Conservation (phyloP, 35 echinoderm and acorn worm genomes). For the Apostichopus parvimensis region DNA sequence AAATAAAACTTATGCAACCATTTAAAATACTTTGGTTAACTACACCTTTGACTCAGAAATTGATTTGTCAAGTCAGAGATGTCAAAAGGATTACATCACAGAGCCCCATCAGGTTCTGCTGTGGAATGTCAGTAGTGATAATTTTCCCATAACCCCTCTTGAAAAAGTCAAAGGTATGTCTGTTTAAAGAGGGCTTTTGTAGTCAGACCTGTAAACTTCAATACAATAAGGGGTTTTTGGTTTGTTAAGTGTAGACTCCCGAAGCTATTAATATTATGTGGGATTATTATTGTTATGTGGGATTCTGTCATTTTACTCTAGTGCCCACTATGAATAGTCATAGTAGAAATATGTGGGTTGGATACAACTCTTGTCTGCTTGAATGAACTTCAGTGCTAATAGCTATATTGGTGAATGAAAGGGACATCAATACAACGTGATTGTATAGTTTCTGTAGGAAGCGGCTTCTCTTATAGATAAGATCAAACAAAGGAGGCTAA, state of each 20-base stretch:
- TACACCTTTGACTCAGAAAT: not conserved
- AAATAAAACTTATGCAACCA: no score
- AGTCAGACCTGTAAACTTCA: not conserved
- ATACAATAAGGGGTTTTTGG: not conserved
- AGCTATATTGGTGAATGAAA: not conserved
- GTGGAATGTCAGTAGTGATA: not conserved
- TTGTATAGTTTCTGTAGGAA: constrained; percentile 2
- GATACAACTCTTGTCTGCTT: not conserved
- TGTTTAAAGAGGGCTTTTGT: not conserved
- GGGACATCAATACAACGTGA: not conserved
- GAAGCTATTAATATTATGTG: not conserved
- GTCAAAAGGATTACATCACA: not conserved
- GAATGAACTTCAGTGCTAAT: not conserved
- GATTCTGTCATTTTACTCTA: no score
- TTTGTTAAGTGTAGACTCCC: not conserved
- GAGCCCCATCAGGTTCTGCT: not conserved
- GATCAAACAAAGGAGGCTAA: no score
- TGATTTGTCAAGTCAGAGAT: not conserved
- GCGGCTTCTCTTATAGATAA: not conserved
- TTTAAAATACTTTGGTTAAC: not conserved
- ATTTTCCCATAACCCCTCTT: not conserved
- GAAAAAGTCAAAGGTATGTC: not conserved
- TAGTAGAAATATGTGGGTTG: constrained; percentile 4
- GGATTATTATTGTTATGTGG: not conserved
- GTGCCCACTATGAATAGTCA: not conserved